Conservation (phyloP, 2,113 vertebrate species). For the Gorsachius goisagi region DNA sequence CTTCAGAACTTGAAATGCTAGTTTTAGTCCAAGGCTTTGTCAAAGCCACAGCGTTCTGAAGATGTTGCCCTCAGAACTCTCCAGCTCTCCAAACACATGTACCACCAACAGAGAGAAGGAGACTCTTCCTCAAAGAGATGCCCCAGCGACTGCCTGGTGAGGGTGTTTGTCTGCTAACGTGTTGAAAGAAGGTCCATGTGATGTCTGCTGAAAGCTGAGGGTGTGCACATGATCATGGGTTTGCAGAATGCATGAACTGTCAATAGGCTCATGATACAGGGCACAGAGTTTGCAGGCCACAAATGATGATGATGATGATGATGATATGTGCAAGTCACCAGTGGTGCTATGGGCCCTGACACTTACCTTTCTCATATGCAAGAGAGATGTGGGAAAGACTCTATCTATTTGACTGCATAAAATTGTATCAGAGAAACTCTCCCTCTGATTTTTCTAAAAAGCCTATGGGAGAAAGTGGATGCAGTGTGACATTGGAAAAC, state of each 20-base stretch:
- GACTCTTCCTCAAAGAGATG: background rate
- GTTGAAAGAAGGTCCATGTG: rapidly evolving
- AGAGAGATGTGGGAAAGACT: background rate
- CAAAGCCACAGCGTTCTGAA: background rate
- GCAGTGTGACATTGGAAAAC: background rate
- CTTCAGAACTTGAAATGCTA: background rate
- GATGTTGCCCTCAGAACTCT: background rate
- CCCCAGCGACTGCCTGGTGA: rapidly evolving
- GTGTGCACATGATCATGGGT: rapidly evolving
- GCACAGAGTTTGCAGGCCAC: background rate
- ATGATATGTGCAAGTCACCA: background rate
- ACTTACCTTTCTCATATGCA: background rate
- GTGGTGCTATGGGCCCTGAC: background rate
- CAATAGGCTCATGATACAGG: rapidly evolving
- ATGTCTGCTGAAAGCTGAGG: background rate
- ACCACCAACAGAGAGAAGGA: background rate
- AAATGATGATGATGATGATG: background rate
- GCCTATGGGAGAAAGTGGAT: background rate
- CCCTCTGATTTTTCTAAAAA: background rate
- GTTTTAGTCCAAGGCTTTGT: background rate
- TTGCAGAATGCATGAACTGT: background rate
- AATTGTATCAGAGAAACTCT: background rate
- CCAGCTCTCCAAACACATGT: background rate
- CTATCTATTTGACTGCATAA: background rate
- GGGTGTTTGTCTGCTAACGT: background rate